phyloP scores from a whole-genome alignment of 2,113 vertebrate species.

The Phalacrocorax aristotelis region DNA sequence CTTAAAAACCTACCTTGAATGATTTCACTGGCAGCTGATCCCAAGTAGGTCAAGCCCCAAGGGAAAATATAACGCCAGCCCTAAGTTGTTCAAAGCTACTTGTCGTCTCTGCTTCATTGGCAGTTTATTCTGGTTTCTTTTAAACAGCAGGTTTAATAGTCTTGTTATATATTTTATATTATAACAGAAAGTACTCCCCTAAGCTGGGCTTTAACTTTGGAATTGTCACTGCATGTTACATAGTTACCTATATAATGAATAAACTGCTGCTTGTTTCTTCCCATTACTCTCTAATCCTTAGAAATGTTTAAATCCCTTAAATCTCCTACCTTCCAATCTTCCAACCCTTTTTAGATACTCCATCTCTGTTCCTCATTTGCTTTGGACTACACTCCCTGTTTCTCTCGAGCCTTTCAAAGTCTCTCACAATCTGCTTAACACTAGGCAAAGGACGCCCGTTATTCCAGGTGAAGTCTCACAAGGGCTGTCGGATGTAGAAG shows the following conservation, averaged over 20 bases:
- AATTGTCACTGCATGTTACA: not conserved
- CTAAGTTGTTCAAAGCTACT: not conserved
- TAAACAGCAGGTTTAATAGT: not conserved
- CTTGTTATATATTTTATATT: too few species aligned
- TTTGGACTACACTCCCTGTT: not conserved
- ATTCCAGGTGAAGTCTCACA: rapidly evolving
- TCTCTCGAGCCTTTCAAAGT: not conserved
- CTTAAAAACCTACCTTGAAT: not conserved
- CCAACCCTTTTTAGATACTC: not conserved
- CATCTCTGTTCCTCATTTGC: not conserved
- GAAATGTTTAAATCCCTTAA: not conserved
- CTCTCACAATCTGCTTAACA: too few species aligned
- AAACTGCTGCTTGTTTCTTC: not conserved
- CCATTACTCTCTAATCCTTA: not conserved
- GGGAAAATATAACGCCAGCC: not conserved
- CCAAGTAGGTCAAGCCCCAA: not conserved
- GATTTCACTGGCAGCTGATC: not conserved
- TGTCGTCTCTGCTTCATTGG: not conserved
- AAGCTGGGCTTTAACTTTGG: not conserved
- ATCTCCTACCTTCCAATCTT: not conserved
- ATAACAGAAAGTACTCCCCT: not conserved
- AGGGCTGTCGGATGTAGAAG: not conserved
- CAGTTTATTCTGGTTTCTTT: not conserved
- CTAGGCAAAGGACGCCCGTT: not conserved
- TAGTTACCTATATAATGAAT: not conserved